Conservation (phyloP, 2,888 invertebrate genomes). For the Pristionchus arcanus region DNA sequence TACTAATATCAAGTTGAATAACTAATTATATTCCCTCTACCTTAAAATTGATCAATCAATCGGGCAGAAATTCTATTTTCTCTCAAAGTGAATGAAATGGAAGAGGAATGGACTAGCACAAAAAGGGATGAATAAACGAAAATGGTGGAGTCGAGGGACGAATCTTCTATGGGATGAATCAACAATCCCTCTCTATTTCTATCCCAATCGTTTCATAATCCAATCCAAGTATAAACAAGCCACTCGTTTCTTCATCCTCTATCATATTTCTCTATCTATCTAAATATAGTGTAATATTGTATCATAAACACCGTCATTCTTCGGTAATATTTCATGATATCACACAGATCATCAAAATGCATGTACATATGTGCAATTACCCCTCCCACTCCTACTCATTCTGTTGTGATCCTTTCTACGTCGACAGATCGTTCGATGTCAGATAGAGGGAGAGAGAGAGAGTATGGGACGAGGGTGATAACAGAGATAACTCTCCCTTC, state of each 20-base stretch:
- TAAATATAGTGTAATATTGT: conserved; percentile 10
- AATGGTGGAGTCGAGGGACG: background rate
- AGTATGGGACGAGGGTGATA: background rate
- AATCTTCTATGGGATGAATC: conserved; percentile 18
- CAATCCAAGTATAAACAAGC: background rate
- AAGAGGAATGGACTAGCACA: conserved; percentile 21
- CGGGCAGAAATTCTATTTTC: background rate
- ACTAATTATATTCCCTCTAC: background rate
- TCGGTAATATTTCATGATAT: background rate
- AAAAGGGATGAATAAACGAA: conserved; percentile 26
- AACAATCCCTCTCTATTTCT: conserved; percentile 37
- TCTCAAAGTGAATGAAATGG: background rate
- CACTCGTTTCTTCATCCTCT: conserved; percentile 12
- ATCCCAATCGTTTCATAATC: conserved; percentile 20
- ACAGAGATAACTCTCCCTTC: conserved; percentile 41
- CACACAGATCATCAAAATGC: background rate
- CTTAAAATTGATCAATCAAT: background rate
- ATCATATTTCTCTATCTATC: background rate
- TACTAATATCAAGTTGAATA: background rate
- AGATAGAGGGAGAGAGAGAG: conserved; percentile 26
- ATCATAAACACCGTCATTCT: background rate
- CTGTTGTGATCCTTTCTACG: background rate
- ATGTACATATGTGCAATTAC: background rate
- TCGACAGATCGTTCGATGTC: conserved; percentile 7
- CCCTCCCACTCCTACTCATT: conserved; percentile 8